Conservation (phyloP, 2,888 invertebrate genomes). For the Machimus rusticus region DNA sequence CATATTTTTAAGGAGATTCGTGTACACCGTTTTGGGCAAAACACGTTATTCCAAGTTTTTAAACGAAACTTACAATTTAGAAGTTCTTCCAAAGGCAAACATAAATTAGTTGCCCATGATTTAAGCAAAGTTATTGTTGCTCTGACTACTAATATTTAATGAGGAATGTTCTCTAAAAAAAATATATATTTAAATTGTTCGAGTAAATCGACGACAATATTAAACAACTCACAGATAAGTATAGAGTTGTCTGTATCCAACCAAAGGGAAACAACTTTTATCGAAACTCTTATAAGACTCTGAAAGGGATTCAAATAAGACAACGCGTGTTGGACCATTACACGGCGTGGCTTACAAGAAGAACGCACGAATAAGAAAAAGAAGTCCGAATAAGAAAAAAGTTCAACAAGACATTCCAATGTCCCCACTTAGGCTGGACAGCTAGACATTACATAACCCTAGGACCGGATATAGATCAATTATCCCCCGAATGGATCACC, state of each 20-base stretch:
- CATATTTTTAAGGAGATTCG: too few species aligned
- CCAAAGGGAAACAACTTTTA: neutral
- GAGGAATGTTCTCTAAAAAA: too few species aligned
- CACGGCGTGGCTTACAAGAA: neutral
- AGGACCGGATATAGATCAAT: constrained; percentile 30
- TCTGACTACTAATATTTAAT: too few species aligned
- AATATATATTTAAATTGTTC: neutral
- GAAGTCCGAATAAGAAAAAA: neutral
- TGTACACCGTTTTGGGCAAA: too few species aligned
- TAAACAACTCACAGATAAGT: neutral
- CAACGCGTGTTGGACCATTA: neutral
- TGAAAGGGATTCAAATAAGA: neutral
- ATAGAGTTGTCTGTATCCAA: neutral
- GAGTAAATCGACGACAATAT: neutral
- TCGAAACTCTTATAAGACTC: neutral
- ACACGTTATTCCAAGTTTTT: too few species aligned
- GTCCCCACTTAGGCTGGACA: neutral
- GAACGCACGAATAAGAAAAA: neutral
- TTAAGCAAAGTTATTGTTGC: too few species aligned
- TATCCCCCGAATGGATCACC: constrained; percentile 1
- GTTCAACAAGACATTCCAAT: neutral
- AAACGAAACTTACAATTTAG: too few species aligned
- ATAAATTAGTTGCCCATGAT: too few species aligned
- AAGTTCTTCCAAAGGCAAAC: too few species aligned
- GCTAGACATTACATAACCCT: neutral